Conservation (phyloP, 2,797 vertebrate genomes). For the Emydoidea blandingii region DNA sequence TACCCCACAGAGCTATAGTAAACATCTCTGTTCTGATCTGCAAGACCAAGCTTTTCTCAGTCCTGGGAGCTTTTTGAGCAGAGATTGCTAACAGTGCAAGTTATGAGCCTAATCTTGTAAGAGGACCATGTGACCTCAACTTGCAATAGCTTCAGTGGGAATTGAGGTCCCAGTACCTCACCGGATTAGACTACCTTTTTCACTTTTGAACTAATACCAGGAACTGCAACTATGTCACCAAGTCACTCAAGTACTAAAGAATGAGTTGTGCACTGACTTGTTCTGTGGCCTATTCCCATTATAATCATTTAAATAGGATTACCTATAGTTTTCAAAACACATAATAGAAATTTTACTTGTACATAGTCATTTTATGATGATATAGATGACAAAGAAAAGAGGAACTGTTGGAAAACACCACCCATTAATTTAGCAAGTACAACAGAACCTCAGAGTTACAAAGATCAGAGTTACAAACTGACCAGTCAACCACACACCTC, state of each 20-base stretch:
- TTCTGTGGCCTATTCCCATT: background rate
- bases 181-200: background rate
- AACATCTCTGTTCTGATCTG: background rate
- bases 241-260: background rate
- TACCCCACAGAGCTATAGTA: background rate
- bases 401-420: background rate
- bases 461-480: no score
- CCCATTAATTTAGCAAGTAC: background rate
- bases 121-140: background rate
- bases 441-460: no score
- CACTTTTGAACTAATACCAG: background rate
- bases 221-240: background rate
- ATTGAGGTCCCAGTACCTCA: background rate
- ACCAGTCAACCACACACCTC: no score
- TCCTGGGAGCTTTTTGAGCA: background rate
- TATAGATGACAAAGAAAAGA: background rate
- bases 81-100: background rate
- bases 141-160: background rate
- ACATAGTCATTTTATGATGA: background rate
- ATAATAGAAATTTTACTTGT: accelerated
- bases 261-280: background rate
- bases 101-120: background rate
- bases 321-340: background rate
- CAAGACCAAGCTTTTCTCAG: background rate
- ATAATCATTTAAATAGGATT: background rate